phyloP scores from a whole-genome alignment of 2,888 invertebrate genomes.

The Anaspis maculata region DNA sequence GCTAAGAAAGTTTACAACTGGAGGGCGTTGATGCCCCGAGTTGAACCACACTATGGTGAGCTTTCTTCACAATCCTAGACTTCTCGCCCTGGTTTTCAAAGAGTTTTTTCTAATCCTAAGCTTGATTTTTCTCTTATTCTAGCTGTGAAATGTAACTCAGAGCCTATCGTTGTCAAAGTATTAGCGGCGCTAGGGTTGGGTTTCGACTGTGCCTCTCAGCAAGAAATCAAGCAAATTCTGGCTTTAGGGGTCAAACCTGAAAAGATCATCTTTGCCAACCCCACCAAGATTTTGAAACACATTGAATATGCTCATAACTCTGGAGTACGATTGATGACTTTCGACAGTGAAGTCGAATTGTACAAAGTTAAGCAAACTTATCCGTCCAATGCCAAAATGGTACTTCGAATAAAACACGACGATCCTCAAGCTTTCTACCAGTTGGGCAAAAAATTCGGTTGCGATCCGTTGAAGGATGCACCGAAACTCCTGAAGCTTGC shows the following conservation, averaged over 20 bases:
- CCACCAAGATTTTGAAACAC: conserved; percentile 55
- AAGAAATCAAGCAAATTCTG: conserved; percentile 48
- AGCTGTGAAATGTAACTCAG: conserved; percentile 58
- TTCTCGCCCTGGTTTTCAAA: too few relatives aligned
- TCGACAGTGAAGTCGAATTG: conserved; percentile 89
- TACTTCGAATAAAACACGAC: conserved; percentile 83
- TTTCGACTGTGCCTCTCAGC: conserved; percentile 56
- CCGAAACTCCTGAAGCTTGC: conserved; percentile 67
- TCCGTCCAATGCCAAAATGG: conserved; percentile 68
- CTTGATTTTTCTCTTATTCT: too few relatives aligned
- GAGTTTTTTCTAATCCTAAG: too few relatives aligned
- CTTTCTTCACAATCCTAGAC: too few relatives aligned
- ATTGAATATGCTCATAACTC: conserved; percentile 71
- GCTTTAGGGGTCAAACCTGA: conserved; percentile 42
- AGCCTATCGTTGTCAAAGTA: conserved; percentile 38
- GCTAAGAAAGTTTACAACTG: conserved; percentile 31
- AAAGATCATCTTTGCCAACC: conserved; percentile 53
- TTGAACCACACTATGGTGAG: conserved; percentile 31
- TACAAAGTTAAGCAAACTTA: conserved; percentile 77
- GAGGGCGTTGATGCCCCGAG: conserved; percentile 31
- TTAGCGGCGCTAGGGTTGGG: conserved; percentile 49
- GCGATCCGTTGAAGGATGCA: conserved; percentile 69
- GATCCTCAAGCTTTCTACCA: conserved; percentile 77
- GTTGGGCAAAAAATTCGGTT: conserved; percentile 92
- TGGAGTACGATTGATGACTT: conserved; percentile 78